These are phyloP conservation scores for Limnodromus scolopaceus DNA, from an alignment of 2,797 vertebrate genomes.

Conservation along the genomic window DNA sequence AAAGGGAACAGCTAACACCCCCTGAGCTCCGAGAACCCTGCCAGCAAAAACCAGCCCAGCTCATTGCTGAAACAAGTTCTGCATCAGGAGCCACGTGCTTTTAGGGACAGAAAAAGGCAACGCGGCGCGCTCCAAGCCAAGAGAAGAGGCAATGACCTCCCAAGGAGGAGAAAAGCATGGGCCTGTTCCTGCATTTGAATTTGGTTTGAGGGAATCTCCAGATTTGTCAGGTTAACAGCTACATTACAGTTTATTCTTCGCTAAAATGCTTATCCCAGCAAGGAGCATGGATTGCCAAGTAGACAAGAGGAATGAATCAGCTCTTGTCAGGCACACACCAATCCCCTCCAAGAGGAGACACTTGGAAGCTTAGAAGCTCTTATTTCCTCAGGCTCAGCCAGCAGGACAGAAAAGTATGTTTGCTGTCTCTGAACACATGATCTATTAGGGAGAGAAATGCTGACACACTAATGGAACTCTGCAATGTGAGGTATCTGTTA, in stretches of 20 bases:
- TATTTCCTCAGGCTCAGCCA: neutral
- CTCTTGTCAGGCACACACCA: neutral
- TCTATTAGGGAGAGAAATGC: neutral
- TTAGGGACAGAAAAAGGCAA: neutral
- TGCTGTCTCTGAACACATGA: neutral
- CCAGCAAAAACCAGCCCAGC: neutral
- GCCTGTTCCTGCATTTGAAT: neutral
- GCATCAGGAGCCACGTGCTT: neutral
- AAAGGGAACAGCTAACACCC: neutral
- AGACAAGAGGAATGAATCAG: neutral
- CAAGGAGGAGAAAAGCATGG: neutral
- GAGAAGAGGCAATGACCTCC: neutral
- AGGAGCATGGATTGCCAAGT: neutral
- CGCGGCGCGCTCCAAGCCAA: neutral
- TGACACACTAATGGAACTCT: neutral
- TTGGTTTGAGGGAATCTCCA: neutral
- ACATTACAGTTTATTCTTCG: neutral
- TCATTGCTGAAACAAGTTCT: neutral
- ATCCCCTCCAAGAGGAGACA: neutral
- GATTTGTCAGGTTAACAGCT: neutral
- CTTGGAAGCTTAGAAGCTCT: neutral
- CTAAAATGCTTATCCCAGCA: slow-evolving; percentile 7
- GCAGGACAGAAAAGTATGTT: neutral
- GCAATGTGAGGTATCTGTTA: neutral
- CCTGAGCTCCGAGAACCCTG: neutral